phyloP scores from a whole-genome alignment of 2,888 invertebrate species.

The Lamellibrachia satsuma region DNA sequence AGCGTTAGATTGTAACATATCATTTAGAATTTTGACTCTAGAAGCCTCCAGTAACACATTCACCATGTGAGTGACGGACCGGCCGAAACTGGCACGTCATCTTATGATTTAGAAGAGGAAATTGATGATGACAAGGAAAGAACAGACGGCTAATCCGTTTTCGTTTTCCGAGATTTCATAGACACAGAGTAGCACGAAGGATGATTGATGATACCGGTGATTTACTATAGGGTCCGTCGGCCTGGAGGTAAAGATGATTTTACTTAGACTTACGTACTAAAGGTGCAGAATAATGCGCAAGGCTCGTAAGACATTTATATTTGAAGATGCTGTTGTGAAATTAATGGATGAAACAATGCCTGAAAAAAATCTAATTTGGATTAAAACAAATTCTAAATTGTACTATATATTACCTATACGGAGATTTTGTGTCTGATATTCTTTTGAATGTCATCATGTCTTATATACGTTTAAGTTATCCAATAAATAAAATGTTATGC shows the following conservation, averaged over 20 bases:
- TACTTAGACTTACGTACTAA: neutral
- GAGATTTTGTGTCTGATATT: neutral
- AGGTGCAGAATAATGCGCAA: neutral
- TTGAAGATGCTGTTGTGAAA: neutral
- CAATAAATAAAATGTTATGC: neutral
- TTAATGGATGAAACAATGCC: no score
- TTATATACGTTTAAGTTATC: neutral
- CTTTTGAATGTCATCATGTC: neutral
- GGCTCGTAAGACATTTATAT: neutral
- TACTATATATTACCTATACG: no score
- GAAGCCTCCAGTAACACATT: neutral
- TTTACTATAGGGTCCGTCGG: neutral
- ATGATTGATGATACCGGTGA: neutral
- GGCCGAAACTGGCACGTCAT: neutral
- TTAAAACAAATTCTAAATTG: no score
- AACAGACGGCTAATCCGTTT: neutral
- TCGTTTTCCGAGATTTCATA: neutral
- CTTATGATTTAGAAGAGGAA: neutral
- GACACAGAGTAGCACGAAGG: neutral
- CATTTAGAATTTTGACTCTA: neutral
- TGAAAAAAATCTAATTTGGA: no score
- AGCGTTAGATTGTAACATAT: neutral
- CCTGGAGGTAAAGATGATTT: neutral
- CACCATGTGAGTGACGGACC: neutral
- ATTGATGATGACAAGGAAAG: neutral